Evolutionary conservation across 2,888 invertebrate genomes (phyloP), one percentile per base, ranked within the genome.

Genomic region (Calameuta pallipes): DNA sequence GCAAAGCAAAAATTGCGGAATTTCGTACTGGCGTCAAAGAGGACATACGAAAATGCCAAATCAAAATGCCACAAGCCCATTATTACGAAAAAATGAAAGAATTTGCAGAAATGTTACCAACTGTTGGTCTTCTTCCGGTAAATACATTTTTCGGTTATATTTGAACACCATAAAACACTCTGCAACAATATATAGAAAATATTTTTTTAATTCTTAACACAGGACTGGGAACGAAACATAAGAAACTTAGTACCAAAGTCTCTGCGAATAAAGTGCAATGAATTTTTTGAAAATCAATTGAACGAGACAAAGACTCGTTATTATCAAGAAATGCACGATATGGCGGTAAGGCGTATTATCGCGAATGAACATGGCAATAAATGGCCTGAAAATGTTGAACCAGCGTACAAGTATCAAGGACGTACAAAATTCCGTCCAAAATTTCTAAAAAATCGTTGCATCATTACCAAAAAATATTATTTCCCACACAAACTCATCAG

Each of bases 341-440:
- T 94, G 68, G 95, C 95, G 15, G 94, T 96, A 74, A 94, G 94
- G 85, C 93, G 93, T 56, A 94, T 95, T 77, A 92, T 95, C 30
- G 92, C 93, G 68, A 94, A 94, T 76, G 89, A 92, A 69, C 94
- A 94, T 0, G 93, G 94, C 69, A 93, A 93, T 11, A 91, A 93
- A 4, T 92, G 93, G 78, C 89, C 91, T 31, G 92, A 92, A 79
- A 92, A 92, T 81, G 88, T 87, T 80, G 93, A 94, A 86, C 90
- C 92, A 35, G 91, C 93, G 79, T 94, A 95, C 86, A 94, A 94
- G 87, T 93, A 92, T 83, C 92, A 93, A 0, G 96, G 96, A 0
- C 92, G 93, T 81, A 95, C 96, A 0, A 87, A 92, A n/a, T 92
- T 93, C 83, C 95, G 94, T 85, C 87, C 91, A 0, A 92, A 92